Evolutionary conservation across 2,888 invertebrate genomes (phyloP).

Genomic region (Hypsopygia costalis): DNA sequence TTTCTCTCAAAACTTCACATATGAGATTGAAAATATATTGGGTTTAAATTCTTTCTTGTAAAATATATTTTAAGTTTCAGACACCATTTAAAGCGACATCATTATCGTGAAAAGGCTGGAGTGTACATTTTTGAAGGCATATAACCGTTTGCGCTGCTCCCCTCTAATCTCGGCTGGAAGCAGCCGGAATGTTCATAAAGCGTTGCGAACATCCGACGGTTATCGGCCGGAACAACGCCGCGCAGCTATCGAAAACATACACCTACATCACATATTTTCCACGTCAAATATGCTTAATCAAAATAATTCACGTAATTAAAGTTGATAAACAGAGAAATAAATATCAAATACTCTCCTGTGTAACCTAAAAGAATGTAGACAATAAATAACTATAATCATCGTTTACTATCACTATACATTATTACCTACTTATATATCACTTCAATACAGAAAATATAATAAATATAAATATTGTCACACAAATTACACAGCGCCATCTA

Average conservation of each 20-base stretch:
- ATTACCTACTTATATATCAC: too few species aligned
- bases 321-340: too few species aligned
- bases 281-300: conserved; percentile 4
- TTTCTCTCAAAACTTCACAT: not conserved
- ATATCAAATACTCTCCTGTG: too few species aligned
- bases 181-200: conserved; percentile 53
- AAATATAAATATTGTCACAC: too few species aligned
- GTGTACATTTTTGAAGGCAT: conserved; percentile 5
- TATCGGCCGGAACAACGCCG: conserved; percentile 43
- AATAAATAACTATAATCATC: too few species aligned
- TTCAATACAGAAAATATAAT: too few species aligned
- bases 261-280: conserved; percentile 12
- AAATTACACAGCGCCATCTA: too few species aligned
- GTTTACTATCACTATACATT: too few species aligned
- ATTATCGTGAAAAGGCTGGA: conserved; percentile 1
- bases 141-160: not conserved
- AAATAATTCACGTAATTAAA: not conserved
- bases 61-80: not conserved
- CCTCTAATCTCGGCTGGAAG: conserved; percentile 43
- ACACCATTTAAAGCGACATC: conserved; percentile 1
- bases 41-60: not conserved
- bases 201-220: conserved; percentile 41
- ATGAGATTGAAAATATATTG: not conserved
- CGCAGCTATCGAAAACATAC: conserved; percentile 21
- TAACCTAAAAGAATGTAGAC: too few species aligned